Percentiles rank a stretch among this genome's conserved stretches.
Evolutionary conservation across 92 coral and sea anemone genomes (phyloP).

Genomic region (Chrysogorgia sp.): DNA sequence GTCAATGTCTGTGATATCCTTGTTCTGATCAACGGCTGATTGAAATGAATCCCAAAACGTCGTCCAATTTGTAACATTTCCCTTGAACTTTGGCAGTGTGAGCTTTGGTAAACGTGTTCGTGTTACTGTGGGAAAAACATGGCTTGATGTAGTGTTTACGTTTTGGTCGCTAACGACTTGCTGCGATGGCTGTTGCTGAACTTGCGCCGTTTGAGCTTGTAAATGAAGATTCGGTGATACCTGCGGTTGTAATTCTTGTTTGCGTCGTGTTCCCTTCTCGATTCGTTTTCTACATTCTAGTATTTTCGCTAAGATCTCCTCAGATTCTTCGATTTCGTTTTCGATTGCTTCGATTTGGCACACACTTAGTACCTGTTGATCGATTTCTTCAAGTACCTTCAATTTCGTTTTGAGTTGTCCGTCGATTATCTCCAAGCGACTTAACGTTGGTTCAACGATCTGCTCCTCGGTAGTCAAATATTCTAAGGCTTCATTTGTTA

Average conservation of each 20-base stretch:
- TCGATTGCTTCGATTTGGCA: neutral
- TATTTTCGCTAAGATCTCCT: neutral
- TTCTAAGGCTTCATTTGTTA: neutral
- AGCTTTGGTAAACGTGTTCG: slow-evolving; percentile 20
- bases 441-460: neutral
- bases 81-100: slow-evolving; percentile 18
- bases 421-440: neutral
- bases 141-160: neutral
- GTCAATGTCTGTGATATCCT: slow-evolving; percentile 37
- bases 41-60: slow-evolving; percentile 22
- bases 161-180: neutral
- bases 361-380: neutral
- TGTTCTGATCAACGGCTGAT: slow-evolving; percentile 25
- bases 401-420: neutral
- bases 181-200: neutral
- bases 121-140: neutral
- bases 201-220: too few relatives aligned
- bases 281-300: neutral
- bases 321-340: neutral
- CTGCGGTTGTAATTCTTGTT: neutral
- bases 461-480: neutral
- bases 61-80: slow-evolving; percentile 3
- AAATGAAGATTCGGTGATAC: too few relatives aligned
- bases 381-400: neutral
- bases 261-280: neutral